phyloP scores from a whole-genome alignment of 2,797 vertebrate species.

The Geotria australis region DNA sequence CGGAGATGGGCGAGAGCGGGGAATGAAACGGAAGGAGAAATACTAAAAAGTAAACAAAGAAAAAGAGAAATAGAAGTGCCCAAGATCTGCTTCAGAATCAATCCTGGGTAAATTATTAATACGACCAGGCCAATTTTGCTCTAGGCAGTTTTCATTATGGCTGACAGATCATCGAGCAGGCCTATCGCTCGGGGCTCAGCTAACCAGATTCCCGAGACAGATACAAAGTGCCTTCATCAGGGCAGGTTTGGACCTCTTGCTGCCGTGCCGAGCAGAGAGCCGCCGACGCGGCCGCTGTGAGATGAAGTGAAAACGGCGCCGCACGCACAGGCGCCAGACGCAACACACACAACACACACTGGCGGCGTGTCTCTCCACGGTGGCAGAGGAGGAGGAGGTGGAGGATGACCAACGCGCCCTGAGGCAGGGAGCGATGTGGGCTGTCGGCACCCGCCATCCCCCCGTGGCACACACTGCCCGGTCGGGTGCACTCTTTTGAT shows the following conservation, averaged over 20 bases:
- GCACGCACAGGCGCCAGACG: too few relatives aligned
- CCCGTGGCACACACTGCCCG: too few relatives aligned
- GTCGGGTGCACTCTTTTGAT: too few relatives aligned
- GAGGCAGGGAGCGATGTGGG: too few relatives aligned
- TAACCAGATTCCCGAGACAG: not conserved
- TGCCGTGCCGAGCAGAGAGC: too few relatives aligned
- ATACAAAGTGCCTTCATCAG: not conserved
- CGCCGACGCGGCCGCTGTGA: too few relatives aligned
- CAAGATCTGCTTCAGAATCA: not conserved
- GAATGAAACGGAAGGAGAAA: not conserved
- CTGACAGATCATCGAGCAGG: not conserved
- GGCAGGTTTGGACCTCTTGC: not conserved
- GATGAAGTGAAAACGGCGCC: too few relatives aligned
- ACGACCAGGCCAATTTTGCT: not conserved
- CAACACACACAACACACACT: too few relatives aligned
- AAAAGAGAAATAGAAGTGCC: not conserved
- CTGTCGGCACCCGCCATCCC: too few relatives aligned
- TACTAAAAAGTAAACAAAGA: not conserved
- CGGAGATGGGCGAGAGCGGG: not conserved
- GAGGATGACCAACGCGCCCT: too few relatives aligned
- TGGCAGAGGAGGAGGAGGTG: too few relatives aligned
- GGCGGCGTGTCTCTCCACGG: too few relatives aligned
- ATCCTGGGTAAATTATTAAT: not conserved
- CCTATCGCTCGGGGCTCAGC: not conserved
- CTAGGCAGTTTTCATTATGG: not conserved